phyloP scores from a whole-genome alignment of 1,140 invertebrate genomes.

The Augochlora pura region DNA sequence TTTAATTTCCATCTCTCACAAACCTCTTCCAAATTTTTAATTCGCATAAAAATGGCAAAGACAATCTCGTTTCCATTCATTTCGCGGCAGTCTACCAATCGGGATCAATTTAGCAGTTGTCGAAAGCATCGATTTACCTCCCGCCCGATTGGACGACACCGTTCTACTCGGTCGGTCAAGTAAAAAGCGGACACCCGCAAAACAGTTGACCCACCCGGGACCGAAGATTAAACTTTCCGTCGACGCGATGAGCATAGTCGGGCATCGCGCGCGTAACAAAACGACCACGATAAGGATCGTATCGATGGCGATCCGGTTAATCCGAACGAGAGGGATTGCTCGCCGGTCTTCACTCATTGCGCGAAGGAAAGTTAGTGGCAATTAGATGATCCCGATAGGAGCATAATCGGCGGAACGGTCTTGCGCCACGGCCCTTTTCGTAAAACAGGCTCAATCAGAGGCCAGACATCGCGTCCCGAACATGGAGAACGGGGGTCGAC shows the following conservation, averaged over 20 bases:
- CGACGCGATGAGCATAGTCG: neutral
- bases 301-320: conserved; percentile 18
- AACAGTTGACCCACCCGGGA: neutral
- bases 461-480: conserved; percentile 54
- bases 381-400: conserved; percentile 54
- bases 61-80: no score
- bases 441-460: conserved; percentile 73
- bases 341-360: conserved; percentile 4
- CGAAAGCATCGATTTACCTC: no score
- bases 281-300: conserved; percentile 2
- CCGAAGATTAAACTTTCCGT: neutral
- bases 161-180: no score
- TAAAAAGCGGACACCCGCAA: neutral
- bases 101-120: no score
- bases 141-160: no score
- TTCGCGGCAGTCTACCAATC: no score
- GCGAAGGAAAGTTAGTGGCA: conserved; percentile 39
- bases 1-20: no score
- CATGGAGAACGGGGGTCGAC: neutral
- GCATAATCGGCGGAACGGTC: conserved; percentile 71
- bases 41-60: no score
- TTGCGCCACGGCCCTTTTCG: conserved; percentile 63
- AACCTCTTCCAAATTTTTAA: no score
- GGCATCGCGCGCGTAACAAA: neutral
- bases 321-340: conserved; percentile 18